Base-by-base conservation (phyloP, 2,888 invertebrate species). In the Apocheima hispidaria region DNA sequence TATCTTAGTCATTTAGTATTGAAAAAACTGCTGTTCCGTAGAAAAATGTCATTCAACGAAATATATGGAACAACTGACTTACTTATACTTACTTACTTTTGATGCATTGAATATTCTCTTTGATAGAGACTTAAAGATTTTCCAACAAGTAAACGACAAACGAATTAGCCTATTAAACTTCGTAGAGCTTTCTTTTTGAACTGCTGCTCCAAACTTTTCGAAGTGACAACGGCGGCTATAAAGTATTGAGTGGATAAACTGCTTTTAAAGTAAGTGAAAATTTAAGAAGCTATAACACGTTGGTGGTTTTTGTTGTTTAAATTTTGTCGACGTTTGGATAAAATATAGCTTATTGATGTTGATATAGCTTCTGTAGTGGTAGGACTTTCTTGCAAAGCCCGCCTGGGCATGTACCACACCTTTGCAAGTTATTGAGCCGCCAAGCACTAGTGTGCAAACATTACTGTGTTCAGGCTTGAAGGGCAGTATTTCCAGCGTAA, bases 161-260 rank as follows among this genome's bases (percentile, higher is more conserved):
- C 35, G 40, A 48, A 56, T 56, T 49, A 56, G 48, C 53, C 33
- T 53, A 43, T 53, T 53, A 53, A 53, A 53, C 53, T 43, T 53
- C 40, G 20, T 16, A n/a, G 20, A 28, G 43, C 53, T 53, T 53
- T 43, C 43, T 53, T 43, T 52, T 40, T 40, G 30, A 51, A 51
- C 51, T 51, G 40, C 50, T 38, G 50, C 40, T 50, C 18, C 51
- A 40, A 51, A 51, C 51, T 51, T 51, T 40, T 7, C 18, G 26
- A 51, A 51, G 40, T 51, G 51, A 40, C 51, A 53, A 53, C 30
- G 53, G 33, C 14, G 30, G 14, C 43, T 43, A 33, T 33, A 53
- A 33, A 53, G 30, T 43, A 53, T 53, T 43, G 52, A 20, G 16
- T 52, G 40, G 52, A 23, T 52, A 30, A 30, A 41, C 52, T n/a